These are phyloP conservation scores for Bugulina stolonifera DNA, from an alignment of 2,888 invertebrate species.

Conservation along the genomic window DNA sequence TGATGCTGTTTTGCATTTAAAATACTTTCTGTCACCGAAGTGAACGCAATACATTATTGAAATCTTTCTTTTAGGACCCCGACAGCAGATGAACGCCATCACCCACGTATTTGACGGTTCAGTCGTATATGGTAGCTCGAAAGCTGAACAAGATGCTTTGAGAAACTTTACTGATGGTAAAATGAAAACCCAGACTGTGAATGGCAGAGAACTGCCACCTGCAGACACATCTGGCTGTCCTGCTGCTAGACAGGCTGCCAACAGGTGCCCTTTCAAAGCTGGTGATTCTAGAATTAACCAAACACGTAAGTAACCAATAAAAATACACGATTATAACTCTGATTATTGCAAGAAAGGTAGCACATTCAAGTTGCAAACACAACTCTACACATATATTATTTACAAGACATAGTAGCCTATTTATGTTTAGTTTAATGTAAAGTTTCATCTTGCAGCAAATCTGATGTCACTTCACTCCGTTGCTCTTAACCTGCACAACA, in stretches of 20 bases:
- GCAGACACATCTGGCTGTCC: background rate
- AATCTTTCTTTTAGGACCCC: background rate
- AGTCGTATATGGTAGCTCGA: background rate
- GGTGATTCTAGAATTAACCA: background rate
- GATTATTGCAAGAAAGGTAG: too few species aligned
- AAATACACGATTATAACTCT: too few species aligned
- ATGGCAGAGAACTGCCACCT: background rate
- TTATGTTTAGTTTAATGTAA: background rate
- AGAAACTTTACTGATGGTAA: background rate
- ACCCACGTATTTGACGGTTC: slow-evolving; percentile 10
- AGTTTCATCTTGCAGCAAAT: background rate
- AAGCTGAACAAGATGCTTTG: background rate
- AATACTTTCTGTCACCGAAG: too few species aligned
- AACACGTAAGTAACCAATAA: background rate
- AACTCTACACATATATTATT: too few species aligned
- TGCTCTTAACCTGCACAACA: background rate
- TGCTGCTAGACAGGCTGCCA: background rate
- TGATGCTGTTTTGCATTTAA: too few species aligned
- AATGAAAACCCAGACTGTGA: background rate
- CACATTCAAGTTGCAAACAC: too few species aligned
- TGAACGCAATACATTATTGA: too few species aligned
- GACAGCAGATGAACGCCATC: slow-evolving; percentile 14
- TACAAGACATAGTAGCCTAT: background rate
- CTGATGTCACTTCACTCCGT: background rate
- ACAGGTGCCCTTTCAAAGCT: background rate